Evolutionary conservation across 2,888 invertebrate genomes (phyloP).

Genomic region (Caenorhabditis sp.): DNA sequence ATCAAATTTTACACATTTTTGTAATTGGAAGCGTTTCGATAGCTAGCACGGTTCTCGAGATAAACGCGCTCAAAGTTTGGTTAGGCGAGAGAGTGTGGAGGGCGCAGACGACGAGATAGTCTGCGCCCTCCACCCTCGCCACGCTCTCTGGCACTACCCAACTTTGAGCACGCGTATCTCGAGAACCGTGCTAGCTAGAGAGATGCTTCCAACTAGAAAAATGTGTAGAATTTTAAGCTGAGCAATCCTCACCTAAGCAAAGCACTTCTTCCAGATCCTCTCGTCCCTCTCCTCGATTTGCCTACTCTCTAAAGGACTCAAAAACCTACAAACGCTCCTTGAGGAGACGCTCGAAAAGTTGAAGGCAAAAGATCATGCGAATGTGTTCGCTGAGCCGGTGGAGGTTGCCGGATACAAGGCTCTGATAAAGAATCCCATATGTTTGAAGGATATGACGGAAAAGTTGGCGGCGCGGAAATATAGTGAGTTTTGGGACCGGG

Average conservation of each 20-base stretch:
- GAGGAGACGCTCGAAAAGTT: not conserved
- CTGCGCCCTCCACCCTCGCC: too few species aligned
- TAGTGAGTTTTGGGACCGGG: conserved; percentile 29
- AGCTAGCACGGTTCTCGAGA: too few species aligned
- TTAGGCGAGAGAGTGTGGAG: too few species aligned
- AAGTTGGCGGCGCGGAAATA: conserved; percentile 83
- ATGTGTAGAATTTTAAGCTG: not conserved
- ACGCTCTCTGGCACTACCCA: too few species aligned
- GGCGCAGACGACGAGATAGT: too few species aligned
- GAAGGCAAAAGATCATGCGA: conserved; percentile 10
- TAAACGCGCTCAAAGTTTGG: too few species aligned
- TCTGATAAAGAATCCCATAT: conserved; percentile 92
- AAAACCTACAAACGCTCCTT: too few species aligned
- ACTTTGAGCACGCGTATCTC: too few species aligned
- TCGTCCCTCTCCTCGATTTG: conserved; percentile 2
- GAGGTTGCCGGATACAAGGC: conserved; percentile 90
- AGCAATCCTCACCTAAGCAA: too few species aligned
- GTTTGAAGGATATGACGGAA: conserved; percentile 91
- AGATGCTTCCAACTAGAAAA: too few species aligned
- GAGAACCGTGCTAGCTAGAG: too few species aligned
- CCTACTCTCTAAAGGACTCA: not conserved
- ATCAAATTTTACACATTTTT: not conserved
- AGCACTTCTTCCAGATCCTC: not conserved
- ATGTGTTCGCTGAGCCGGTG: conserved; percentile 77
- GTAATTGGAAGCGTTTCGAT: too few species aligned